Evolutionary conservation across 2,888 invertebrate species (phyloP).

Genomic region (Brenthis ino): DNA sequence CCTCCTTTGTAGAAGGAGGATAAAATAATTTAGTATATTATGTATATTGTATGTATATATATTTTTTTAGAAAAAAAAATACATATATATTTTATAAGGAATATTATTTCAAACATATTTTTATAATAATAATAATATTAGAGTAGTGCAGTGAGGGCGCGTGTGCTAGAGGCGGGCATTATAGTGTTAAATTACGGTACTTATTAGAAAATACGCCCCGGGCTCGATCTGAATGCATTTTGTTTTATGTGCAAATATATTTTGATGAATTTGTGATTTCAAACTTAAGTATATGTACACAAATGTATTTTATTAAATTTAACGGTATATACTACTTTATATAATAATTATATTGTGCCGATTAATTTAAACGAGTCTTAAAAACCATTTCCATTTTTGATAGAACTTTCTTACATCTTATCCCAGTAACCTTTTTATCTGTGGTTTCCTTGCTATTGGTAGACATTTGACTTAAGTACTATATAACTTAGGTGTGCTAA

Average conservation of each 20-base stretch:
- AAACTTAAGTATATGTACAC: neutral
- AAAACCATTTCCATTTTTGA: no score
- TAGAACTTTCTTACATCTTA: no score
- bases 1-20: no score
- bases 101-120: conserved; percentile 2
- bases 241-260: neutral
- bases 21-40: no score
- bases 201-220: conserved; percentile 48
- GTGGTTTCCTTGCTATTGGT: no score
- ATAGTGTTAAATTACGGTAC: conserved; percentile 62
- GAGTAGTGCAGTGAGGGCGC: conserved; percentile 19
- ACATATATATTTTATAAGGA: no score
- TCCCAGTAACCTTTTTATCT: no score
- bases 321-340: neutral
- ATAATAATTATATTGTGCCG: neutral
- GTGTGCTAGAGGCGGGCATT: conserved; percentile 60
- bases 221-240: conserved; percentile 14
- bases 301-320: neutral
- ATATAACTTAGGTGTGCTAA: no score
- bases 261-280: neutral
- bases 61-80: no score
- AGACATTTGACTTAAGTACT: no score
- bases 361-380: no score
- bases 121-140: neutral
- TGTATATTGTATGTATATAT: no score